Base-by-base conservation (phyloP, 2,888 invertebrate genomes). In the Subacronicta megacephala region DNA sequence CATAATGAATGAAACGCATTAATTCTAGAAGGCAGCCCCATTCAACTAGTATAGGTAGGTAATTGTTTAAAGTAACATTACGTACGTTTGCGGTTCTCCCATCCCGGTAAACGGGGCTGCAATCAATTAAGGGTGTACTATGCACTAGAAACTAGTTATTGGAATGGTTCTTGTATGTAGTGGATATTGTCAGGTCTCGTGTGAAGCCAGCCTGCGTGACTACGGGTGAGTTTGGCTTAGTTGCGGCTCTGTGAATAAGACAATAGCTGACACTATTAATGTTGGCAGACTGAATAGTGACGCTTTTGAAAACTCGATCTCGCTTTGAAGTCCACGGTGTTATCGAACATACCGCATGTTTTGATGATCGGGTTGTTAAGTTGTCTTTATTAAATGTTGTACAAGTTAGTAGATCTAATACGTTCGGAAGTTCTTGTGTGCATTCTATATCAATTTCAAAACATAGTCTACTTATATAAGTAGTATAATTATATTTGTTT, bases 111-210 rank as follows among this genome's bases (percentile, higher is more conserved):
- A 59, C 62, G 45, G 41, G 13, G 47, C 59, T 59, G 72, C 82
- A 78, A 80, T 85, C 80, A 83, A 82, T 85, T 84, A 81, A 79
- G 70, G 72, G 66, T 73, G 60, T 72, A 57, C 72, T 53, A 42
- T 52, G 41, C 49, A 66, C 60, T 64, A 37, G 63, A 58, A 73
- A 73, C 75, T 72, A 70, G 77, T 79, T 75, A 79, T 72, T 66
- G 53, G 60, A 78, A 64, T 66, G 61, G 73, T 45, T 54, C 62
- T 76, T 61, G 50, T 64, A 51, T 63, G 57, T 50, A 63, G 62
- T 65, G 62, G 43, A 49, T 69, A 74, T 65, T 63, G 62, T 47
- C 49, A 33, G 38, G 50, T 56, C 47, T 65, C 46, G 60, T 62
- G 44, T 62, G 63, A 37, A 67, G 57, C 62, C 56, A 41, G 42